phyloP scores from a whole-genome alignment of 2,797 vertebrate species.

The Hippoglossus hippoglossus region DNA sequence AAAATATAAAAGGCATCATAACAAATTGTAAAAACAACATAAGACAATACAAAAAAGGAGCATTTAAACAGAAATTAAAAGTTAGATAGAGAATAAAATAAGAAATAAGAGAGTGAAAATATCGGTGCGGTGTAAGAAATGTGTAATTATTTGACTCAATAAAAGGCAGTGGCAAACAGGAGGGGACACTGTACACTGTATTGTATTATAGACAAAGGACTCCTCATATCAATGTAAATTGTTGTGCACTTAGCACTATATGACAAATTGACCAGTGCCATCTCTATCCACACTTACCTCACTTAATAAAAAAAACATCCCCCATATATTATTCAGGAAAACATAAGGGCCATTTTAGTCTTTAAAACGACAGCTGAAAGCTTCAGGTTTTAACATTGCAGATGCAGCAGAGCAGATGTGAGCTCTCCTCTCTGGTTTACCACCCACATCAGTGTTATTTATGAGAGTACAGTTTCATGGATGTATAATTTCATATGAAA shows the following conservation, averaged over 20 bases:
- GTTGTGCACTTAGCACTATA: neutral
- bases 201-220: neutral
- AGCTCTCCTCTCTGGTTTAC: constrained; percentile 2
- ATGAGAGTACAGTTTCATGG: constrained; percentile 2
- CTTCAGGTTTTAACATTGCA: neutral
- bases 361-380: neutral
- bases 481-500: neutral
- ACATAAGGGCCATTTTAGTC: neutral
- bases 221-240: neutral
- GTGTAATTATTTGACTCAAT: too few species aligned
- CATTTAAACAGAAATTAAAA: too few species aligned
- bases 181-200: neutral
- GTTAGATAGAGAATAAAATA: too few species aligned
- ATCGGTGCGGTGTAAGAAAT: too few species aligned
- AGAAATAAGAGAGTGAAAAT: too few species aligned
- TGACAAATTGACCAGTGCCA: neutral
- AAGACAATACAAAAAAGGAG: too few species aligned
- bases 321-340: neutral
- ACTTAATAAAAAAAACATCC: constrained; percentile 17
- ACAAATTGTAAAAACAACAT: too few species aligned
- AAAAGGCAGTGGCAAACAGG: too few species aligned
- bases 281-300: neutral
- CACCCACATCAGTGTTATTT: constrained; percentile 11
- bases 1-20: too few species aligned
- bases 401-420: neutral